A percentile compares a stretch with the other conserved stretches of the same genome.
phyloP scores from a whole-genome alignment of 2,113 vertebrate genomes.

The Toxotes chatareus region DNA sequence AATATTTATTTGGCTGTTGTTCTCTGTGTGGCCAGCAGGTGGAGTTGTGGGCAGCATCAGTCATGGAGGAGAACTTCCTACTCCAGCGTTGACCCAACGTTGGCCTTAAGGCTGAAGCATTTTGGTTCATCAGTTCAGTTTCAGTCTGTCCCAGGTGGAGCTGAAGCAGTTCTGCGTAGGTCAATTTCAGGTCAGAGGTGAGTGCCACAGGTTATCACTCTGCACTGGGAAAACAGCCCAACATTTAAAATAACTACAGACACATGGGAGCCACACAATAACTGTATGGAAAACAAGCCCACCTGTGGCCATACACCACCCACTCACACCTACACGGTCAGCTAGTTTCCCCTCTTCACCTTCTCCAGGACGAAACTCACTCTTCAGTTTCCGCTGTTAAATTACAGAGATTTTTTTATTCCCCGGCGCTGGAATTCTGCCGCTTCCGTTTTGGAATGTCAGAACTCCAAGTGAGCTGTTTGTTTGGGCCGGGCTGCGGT shows the following conservation, averaged over 20 bases:
- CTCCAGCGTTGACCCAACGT: constrained; percentile 56
- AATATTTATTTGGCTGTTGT: constrained; percentile 19
- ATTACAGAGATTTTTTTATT: constrained; percentile 63
- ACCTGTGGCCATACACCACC: constrained; percentile 42
- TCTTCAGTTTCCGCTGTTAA: constrained; percentile 65
- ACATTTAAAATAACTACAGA: constrained; percentile 37
- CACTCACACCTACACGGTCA: constrained; percentile 48
- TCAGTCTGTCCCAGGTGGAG: constrained; percentile 11
- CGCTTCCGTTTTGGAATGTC: constrained; percentile 69
- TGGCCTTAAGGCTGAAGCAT: constrained; percentile 39
- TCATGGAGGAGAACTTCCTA: neutral
- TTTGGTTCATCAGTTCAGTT: constrained; percentile 43
- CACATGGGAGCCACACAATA: constrained; percentile 46
- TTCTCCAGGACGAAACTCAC: constrained; percentile 39
- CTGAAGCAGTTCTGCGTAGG: constrained; percentile 41
- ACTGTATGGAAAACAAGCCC: constrained; percentile 42
- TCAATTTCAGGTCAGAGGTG: constrained; percentile 21
- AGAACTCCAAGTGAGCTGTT: constrained; percentile 53
- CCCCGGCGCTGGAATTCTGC: constrained; percentile 52
- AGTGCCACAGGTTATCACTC: constrained; percentile 41
- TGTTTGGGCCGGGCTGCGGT: constrained; percentile 55
- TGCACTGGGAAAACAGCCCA: constrained; percentile 8
- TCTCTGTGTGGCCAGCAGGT: constrained; percentile 72
- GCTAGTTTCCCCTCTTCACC: constrained; percentile 32
- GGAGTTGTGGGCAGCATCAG: constrained; percentile 61